Conservation (phyloP, 2,888 invertebrate species). For the Lycia hirtaria region DNA sequence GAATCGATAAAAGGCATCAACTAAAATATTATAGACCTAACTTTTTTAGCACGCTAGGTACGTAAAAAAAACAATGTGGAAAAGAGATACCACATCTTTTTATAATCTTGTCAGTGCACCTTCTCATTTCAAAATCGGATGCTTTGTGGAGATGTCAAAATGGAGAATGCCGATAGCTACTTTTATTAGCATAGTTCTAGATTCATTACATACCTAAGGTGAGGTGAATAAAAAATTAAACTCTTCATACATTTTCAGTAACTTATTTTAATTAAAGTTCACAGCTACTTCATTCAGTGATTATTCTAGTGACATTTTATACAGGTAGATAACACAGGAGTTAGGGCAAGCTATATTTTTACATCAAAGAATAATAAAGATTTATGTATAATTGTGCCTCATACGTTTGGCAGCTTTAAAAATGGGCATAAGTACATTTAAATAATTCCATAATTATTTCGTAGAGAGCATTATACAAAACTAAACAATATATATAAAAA, state of each 20-base stretch:
- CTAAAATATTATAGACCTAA: too few relatives aligned
- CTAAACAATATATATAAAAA: slow-evolving; percentile 30
- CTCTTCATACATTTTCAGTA: slow-evolving; percentile 27
- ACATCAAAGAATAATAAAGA: neutral
- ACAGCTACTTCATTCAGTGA: slow-evolving; percentile 47
- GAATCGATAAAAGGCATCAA: too few relatives aligned
- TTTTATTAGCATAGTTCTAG: too few relatives aligned
- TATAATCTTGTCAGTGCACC: too few relatives aligned
- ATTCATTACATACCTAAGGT: neutral
- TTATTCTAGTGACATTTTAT: slow-evolving; percentile 26
- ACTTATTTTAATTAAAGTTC: slow-evolving; percentile 48
- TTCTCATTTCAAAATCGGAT: too few relatives aligned
- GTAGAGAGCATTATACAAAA: slow-evolving; percentile 26
- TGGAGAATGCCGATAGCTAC: too few relatives aligned
- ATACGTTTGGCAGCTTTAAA: neutral
- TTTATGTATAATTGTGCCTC: neutral
- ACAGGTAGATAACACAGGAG: slow-evolving; percentile 7
- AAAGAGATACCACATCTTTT: too few relatives aligned
- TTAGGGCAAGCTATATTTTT: neutral
- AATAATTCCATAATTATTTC: neutral
- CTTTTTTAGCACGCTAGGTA: too few relatives aligned
- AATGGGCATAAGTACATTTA: neutral
- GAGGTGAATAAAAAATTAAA: slow-evolving; percentile 20
- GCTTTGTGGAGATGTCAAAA: too few relatives aligned
- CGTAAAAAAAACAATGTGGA: too few relatives aligned